Conservation (phyloP, 37 sponge, comb jelly and placozoan genomes). For the Halisarca cf. caerulea region DNA sequence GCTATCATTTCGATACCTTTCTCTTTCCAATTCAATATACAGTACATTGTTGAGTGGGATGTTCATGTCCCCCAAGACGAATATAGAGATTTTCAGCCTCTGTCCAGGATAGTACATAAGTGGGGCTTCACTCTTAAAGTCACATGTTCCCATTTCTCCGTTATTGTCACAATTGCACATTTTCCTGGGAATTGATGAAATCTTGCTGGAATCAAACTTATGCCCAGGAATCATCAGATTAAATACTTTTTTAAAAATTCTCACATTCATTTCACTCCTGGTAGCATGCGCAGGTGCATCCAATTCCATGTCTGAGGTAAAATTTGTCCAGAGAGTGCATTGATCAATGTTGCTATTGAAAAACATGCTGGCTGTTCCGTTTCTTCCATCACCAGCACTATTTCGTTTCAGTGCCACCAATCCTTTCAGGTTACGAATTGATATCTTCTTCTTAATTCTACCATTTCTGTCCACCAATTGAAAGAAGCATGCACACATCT, state of each 20-base stretch:
- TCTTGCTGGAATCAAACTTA: background rate
- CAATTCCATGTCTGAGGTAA: too few relatives aligned
- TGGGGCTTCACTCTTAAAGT: background rate
- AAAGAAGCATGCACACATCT: background rate
- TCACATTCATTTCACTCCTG: background rate
- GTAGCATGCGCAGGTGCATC: too few relatives aligned
- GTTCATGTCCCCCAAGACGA: background rate
- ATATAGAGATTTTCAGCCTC: background rate
- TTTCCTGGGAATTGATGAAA: background rate
- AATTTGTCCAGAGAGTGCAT: too few relatives aligned
- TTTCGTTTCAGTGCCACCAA: too few relatives aligned
- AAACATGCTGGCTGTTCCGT: too few relatives aligned
- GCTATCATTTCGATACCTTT: background rate
- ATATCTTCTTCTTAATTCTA: background rate
- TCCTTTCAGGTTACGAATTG: too few relatives aligned
- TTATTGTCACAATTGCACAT: background rate
- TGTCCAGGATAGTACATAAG: slow-evolving; percentile 2
- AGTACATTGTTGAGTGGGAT: background rate
- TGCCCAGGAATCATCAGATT: background rate
- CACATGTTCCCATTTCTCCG: background rate
- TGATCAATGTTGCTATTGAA: too few relatives aligned
- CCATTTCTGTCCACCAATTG: slow-evolving; percentile 12
- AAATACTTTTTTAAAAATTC: background rate
- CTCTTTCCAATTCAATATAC: background rate
- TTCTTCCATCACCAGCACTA: too few relatives aligned